Base-by-base conservation (phyloP, 2,797 vertebrate genomes). In the Helarctos malayanus region DNA sequence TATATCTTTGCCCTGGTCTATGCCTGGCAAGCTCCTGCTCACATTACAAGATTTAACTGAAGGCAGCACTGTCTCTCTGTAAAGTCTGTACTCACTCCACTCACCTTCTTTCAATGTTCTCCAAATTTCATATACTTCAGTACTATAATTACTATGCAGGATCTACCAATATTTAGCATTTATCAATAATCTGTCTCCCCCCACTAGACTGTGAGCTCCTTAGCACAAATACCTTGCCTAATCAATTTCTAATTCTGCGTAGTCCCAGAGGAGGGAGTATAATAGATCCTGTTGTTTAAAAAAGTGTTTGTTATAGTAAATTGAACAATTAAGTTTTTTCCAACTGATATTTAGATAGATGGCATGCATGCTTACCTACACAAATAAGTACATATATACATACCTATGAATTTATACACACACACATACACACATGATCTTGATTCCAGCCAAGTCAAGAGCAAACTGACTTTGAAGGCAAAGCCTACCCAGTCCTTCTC, bases 191-290 rank as follows among this genome's bases (percentile, higher is more conserved):
- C 4, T n/a, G 18, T 63, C 76, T 85, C n/a, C 61, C 57, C 45
- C 15, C n/a, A 25, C 49, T 56, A 78, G 45, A n/a, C 4, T 57
- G 27, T 23, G 13, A 94, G 41, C 5, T 82, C 61, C 15, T 84
- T 29, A 88, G 14, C 57, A 65, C 41, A 95, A 80, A 87, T n/a
- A 79, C 54, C 56, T 76, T 91, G 11, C 61, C 68, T 88, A 78
- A 61, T 82, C 45, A 4, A 57, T 47, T 61, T 86, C 38, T 41
- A 15, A 47, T 29, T 91, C 73, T 65, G 29, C 38, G 52, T 19
- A 86, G 16, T 86, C 7, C 2, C 29, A 35, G 19, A 47, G 68
- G 8, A 47, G 32, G 91, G 6, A 85, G 19, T 49, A n/a, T 88
- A 86, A 68, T 13, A 82, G 25, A 61, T 8, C 15, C 38, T 80